Conservation (phyloP, 2,797 vertebrate species). For the Lophius americanus region DNA sequence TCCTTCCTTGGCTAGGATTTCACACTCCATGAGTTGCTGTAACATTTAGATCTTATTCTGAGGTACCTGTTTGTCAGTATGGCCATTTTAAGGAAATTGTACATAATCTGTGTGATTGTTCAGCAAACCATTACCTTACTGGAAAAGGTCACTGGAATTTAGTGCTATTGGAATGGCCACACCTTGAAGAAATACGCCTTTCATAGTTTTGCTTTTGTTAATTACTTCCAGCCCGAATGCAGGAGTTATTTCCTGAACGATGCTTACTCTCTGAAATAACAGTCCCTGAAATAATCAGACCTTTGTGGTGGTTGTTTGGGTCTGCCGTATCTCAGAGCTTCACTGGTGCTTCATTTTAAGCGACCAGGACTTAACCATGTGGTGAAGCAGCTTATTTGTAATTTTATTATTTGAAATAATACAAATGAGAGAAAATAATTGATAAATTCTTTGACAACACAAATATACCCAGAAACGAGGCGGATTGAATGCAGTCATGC, state of each 20-base stretch:
- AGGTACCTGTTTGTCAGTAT: conserved; percentile 54
- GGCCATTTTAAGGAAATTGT: conserved; percentile 77
- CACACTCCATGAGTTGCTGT: conserved; percentile 72
- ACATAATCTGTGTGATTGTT: conserved; percentile 68
- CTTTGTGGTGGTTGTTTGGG: conserved; percentile 5
- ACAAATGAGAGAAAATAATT: background rate
- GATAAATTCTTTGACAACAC: background rate
- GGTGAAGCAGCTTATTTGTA: background rate
- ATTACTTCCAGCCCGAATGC: conserved; percentile 37
- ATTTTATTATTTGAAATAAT: background rate
- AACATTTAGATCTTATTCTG: conserved; percentile 69
- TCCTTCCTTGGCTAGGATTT: conserved; percentile 74
- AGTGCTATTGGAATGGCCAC: conserved; percentile 74
- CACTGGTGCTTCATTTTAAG: background rate
- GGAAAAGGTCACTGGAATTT: conserved; percentile 80
- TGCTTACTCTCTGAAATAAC: conserved; percentile 28
- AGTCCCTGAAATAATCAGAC: background rate
- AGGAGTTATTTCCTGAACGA: conserved; percentile 13
- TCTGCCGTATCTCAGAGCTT: background rate
- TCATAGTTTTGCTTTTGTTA: conserved; percentile 39
- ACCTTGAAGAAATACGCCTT: conserved; percentile 73
- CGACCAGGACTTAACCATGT: background rate
- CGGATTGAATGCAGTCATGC: no score
- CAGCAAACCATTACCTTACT: conserved; percentile 56
- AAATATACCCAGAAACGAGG: background rate